Percentiles rank a stretch among this genome's conserved stretches.
These are phyloP conservation scores for Upupa epops DNA, from an alignment of 2,113 vertebrate species.

Conservation along the genomic window DNA sequence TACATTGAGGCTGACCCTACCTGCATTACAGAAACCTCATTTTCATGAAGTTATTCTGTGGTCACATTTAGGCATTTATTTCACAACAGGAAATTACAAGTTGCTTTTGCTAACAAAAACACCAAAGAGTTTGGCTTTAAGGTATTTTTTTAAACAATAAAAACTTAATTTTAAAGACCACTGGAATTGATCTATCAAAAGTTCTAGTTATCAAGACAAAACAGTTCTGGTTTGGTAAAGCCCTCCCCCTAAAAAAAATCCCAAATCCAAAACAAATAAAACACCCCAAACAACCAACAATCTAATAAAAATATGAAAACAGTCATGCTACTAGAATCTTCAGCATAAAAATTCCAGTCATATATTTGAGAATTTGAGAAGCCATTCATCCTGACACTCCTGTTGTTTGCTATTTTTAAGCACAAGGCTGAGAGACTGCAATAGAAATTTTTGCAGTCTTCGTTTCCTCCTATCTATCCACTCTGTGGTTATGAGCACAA, in stretches of 20 bases:
- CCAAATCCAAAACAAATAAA: not conserved
- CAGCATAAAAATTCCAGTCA: not conserved
- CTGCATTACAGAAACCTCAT: not conserved
- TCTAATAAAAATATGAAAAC: slow-evolving; percentile 18
- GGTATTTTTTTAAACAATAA: not conserved
- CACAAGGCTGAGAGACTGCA: not conserved
- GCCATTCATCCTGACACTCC: slow-evolving; percentile 14
- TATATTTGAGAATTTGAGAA: slow-evolving; percentile 45
- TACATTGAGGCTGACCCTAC: not conserved
- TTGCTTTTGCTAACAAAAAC: not conserved
- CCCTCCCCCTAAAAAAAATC: not conserved
- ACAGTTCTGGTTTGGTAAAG: not conserved
- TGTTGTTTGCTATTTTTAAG: slow-evolving; percentile 41
- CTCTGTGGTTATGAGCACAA: not conserved
- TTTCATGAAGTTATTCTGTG: not conserved
- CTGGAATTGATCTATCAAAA: not conserved
- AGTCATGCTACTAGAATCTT: not conserved
- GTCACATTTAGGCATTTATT: not conserved
- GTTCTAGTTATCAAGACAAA: not conserved
- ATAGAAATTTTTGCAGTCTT: slow-evolving; percentile 30
- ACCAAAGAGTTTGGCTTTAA: not conserved
- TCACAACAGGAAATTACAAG: not conserved
- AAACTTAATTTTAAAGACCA: not conserved
- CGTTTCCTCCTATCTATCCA: slow-evolving; percentile 3
- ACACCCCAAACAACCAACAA: not conserved